Conservation (phyloP, 1,140 invertebrate species). For the Anastrepha ludens region DNA sequence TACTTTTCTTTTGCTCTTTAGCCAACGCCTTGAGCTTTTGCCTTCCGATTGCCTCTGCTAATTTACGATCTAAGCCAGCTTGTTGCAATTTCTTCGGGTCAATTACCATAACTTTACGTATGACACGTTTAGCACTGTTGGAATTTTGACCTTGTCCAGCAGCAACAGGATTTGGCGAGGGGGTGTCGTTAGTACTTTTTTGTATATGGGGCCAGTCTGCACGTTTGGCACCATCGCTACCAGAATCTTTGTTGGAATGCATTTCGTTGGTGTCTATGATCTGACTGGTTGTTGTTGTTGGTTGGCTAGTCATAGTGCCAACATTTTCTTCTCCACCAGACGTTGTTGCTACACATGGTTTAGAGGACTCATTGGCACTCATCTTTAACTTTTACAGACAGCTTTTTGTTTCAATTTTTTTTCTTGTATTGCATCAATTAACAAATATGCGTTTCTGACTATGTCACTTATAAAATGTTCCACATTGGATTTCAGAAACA, state of each 20-base stretch:
- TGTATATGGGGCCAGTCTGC: too few species aligned
- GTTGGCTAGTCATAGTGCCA: neutral
- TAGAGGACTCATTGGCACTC: neutral
- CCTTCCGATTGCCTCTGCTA: constrained; percentile 66
- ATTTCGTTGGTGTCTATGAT: neutral
- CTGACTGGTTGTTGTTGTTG: neutral
- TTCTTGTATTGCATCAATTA: neutral
- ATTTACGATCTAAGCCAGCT: constrained; percentile 65
- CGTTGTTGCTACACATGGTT: neutral
- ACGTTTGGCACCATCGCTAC: neutral
- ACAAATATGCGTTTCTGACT: neutral
- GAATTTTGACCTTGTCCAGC: neutral
- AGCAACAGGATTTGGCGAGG: neutral
- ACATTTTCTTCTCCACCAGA: neutral
- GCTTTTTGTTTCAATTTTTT: neutral
- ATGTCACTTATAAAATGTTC: neutral
- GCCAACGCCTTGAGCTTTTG: constrained; percentile 56
- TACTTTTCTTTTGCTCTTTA: neutral
- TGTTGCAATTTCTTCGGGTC: constrained; percentile 68
- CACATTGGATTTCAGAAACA: neutral
- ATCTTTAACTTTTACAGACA: neutral
- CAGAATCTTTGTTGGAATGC: neutral
- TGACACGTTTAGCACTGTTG: constrained; percentile 3
- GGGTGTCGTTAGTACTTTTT: neutral
- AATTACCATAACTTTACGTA: constrained; percentile 58